These are phyloP conservation scores for Nesogale talazaci DNA, from an alignment of 2,113 vertebrate species.

Conservation along the genomic window DNA sequence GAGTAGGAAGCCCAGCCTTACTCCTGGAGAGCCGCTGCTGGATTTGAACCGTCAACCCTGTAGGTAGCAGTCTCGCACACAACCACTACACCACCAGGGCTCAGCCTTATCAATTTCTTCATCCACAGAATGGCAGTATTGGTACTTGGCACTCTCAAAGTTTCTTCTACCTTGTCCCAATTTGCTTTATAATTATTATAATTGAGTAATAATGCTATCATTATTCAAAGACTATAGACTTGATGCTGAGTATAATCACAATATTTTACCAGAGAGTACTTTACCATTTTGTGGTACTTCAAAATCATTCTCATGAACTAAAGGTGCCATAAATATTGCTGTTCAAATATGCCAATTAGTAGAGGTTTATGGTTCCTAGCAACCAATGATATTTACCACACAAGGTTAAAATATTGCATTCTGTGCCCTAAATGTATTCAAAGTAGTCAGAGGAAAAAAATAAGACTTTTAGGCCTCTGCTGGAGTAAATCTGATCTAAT, in stretches of 20 bases:
- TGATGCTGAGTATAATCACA: conserved; percentile 29
- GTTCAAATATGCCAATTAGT: conserved; percentile 7
- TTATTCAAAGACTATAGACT: conserved; percentile 22
- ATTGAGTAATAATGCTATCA: conserved; percentile 9
- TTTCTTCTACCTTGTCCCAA: not conserved
- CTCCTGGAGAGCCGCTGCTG: too few relatives aligned
- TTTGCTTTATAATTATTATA: conserved; percentile 57
- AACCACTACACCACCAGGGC: too few relatives aligned
- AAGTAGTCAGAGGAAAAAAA: not conserved
- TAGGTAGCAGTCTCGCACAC: too few relatives aligned
- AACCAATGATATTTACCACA: not conserved
- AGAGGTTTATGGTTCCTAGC: conserved; percentile 41
- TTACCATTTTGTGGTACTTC: conserved; percentile 36
- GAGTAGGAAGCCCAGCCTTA: too few relatives aligned
- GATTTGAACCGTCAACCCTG: too few relatives aligned
- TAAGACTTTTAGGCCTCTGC: conserved; percentile 20
- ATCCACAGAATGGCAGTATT: not conserved
- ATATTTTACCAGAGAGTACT: conserved; percentile 29
- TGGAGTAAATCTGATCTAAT: conserved; percentile 32
- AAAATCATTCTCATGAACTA: conserved; percentile 35
- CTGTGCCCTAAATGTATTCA: conserved; percentile 6
- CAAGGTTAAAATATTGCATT: conserved; percentile 28
- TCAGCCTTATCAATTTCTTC: not conserved
- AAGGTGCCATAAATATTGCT: conserved; percentile 16
- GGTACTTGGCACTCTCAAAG: conserved; percentile 1